phyloP scores from a whole-genome alignment of 2,888 invertebrate genomes.

The Linhomoeus sp. region DNA sequence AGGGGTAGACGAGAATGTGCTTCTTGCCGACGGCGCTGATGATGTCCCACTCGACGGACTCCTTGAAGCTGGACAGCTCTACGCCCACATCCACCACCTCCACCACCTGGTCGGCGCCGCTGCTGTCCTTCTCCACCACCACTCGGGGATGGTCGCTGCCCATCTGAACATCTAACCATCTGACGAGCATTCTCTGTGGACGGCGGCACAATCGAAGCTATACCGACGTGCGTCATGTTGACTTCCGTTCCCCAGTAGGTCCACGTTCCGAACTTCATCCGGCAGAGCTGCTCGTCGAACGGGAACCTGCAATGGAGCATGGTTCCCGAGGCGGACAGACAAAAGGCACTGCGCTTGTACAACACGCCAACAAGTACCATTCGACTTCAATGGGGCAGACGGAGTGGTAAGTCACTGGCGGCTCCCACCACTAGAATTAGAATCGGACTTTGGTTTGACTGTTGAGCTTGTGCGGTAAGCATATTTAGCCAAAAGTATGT shows the following conservation, averaged over 20 bases:
- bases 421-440: constrained; percentile 10
- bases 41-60: constrained; percentile 25
- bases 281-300: constrained; percentile 22
- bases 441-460: no score
- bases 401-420: constrained; percentile 22
- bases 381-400: constrained; percentile 24
- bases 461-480: no score
- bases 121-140: neutral
- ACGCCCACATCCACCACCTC: constrained; percentile 15
- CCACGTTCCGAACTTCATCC: constrained; percentile 25
- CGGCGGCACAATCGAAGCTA: no score
- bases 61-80: constrained; percentile 15
- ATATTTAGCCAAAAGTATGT: no score
- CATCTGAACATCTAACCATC: no score
- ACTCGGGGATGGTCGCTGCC: neutral
- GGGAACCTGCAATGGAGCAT: constrained; percentile 19
- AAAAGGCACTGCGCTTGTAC: no score
- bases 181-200: no score
- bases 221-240: constrained; percentile 20
- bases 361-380: constrained; percentile 10
- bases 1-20: constrained; percentile 48
- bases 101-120: constrained; percentile 7
- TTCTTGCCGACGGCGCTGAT: constrained; percentile 30
- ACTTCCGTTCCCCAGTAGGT: constrained; percentile 23
- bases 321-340: no score